Base-by-base conservation (phyloP, 1,140 invertebrate genomes). In the Drosophila nebulosa region DNA sequence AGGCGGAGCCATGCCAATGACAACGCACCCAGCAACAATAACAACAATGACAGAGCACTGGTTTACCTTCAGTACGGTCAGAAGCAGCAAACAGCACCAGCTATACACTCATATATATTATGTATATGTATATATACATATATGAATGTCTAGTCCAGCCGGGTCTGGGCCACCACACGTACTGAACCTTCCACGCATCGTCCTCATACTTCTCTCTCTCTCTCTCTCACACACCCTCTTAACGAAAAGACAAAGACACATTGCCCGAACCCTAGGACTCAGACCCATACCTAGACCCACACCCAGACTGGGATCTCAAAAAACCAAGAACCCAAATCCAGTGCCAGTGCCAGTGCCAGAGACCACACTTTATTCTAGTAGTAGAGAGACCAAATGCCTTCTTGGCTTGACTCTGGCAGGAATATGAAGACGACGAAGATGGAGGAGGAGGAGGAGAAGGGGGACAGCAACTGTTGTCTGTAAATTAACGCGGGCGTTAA, bases 401-500 rank as follows among this genome's bases (percentile, higher is more conserved):
- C 24, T 35, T 50, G 22, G 6, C 10, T 24, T 24, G 35, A 26
- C 10, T n/a, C 18, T 12, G 1, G 18, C n/a, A 5, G 26, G 6
- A 36, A 10, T n/a, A 39, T 32, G 50, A 36, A n/a, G 35, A 22
- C 27, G 12, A 2, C 0, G 4, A 1, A 21, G 0, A 22, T 10
- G 35, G 35, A 0, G 18, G 22, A 27, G 30, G 14, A 32, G 27
- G 32, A 52, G 65, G 21, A 36, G 72, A 6, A 56, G 35, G 42
- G 39, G 52, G 51, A 86, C 69, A 46, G 39, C 39, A 46, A 46
- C 16, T 46, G 39, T 46, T 86, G 81, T 74, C 69, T 86, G 83
- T 89, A 89, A 89, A 90, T 84, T 90, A 90, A 90, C 88, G 88
- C 88, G 88, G 88, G 88, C 88, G 88, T 90, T 90, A 90, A 90